Evolutionary conservation across 2,797 vertebrate genomes (phyloP).

Genomic region (Mycteria americana): DNA sequence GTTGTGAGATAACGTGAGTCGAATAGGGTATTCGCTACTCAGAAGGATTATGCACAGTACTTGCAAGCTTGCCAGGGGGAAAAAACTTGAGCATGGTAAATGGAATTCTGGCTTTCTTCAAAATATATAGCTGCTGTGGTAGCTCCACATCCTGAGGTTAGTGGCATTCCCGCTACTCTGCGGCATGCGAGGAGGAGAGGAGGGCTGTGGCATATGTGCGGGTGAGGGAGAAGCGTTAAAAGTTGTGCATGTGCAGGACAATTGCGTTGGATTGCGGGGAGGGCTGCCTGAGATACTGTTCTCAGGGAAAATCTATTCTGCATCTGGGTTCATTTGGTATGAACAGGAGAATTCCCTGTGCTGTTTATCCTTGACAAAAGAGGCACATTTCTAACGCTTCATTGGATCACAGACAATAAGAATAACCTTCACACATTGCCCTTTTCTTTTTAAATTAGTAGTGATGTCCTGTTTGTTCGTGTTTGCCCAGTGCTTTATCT

Average conservation of each 20-base stretch:
- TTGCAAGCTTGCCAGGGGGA: not conserved
- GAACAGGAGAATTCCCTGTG: slow-evolving; percentile 19
- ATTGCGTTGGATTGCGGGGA: accelerated
- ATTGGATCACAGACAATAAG: slow-evolving; percentile 23
- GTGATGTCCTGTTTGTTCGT: slow-evolving; percentile 18
- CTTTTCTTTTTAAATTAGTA: slow-evolving; percentile 50
- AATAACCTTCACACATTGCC: slow-evolving; percentile 32
- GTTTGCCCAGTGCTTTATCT: slow-evolving; percentile 37
- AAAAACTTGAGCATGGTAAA: not conserved
- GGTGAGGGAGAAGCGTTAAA: not conserved
- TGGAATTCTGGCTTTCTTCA: slow-evolving; percentile 26
- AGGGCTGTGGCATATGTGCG: not conserved
- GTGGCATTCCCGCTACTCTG: not conserved
- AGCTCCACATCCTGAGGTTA: not conserved
- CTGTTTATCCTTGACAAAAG: slow-evolving; percentile 31
- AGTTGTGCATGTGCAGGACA: not conserved
- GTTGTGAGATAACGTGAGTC: not conserved
- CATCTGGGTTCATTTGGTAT: not conserved
- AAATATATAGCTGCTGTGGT: not conserved
- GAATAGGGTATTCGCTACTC: not conserved
- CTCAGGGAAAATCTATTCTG: not conserved
- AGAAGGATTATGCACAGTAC: not conserved
- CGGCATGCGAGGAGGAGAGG: not conserved
- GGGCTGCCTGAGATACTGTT: not conserved
- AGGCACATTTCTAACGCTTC: slow-evolving; percentile 32